Conservation (phyloP, 2,113 vertebrate species). For the Indri indri region DNA sequence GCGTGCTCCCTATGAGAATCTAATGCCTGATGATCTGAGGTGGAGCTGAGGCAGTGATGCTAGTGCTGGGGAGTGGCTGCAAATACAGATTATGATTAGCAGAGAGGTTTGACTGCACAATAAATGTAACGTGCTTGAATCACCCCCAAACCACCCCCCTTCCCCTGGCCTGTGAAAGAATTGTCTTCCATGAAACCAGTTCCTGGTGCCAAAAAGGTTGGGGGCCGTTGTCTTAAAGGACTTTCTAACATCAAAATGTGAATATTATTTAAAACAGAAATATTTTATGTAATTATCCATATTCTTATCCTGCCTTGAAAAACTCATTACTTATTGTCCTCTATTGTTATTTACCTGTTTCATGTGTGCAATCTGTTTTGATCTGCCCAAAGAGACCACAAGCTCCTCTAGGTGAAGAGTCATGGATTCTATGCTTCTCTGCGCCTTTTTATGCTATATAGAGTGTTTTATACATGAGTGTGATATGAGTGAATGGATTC, state of each 20-base stretch:
- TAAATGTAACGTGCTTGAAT: too few relatives aligned
- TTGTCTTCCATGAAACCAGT: too few relatives aligned
- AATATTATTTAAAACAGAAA: conserved; percentile 7
- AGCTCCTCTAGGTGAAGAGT: not conserved
- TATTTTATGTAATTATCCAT: not conserved
- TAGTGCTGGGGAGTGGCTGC: too few relatives aligned
- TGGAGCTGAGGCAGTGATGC: too few relatives aligned
- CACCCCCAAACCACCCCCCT: too few relatives aligned
- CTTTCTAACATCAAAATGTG: not conserved
- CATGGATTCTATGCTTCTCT: not conserved
- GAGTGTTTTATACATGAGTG: not conserved
- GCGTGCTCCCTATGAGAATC: too few relatives aligned
- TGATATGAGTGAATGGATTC: not conserved
- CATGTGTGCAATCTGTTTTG: not conserved
- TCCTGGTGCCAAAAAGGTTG: too few relatives aligned
- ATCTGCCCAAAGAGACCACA: not conserved
- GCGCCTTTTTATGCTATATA: too few relatives aligned
- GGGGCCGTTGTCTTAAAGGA: not conserved
- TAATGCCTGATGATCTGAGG: too few relatives aligned
- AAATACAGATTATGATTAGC: too few relatives aligned
- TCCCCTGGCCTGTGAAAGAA: too few relatives aligned
- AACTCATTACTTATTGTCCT: not conserved
- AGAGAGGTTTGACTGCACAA: too few relatives aligned
- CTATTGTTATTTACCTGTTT: not conserved
- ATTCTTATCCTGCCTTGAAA: not conserved